These are phyloP conservation scores for Zapus hudsonius DNA, from an alignment of 2,113 vertebrate species.

Conservation along the genomic window DNA sequence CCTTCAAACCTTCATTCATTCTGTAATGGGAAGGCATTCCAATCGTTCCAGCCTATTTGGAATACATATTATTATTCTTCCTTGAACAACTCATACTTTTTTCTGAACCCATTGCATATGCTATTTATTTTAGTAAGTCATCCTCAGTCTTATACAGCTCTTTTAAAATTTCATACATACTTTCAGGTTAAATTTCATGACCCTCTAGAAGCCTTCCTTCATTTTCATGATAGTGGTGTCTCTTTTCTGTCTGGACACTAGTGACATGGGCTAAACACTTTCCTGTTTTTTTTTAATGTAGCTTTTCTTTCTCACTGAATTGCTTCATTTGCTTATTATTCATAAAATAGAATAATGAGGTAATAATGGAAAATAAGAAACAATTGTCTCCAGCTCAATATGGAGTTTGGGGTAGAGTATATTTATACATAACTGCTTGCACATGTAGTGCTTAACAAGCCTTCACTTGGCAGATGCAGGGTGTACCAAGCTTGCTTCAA, in stretches of 20 bases:
- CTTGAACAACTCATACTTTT: neutral
- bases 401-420: neutral
- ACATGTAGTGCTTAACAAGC: neutral
- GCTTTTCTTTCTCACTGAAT: neutral
- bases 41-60: conserved; percentile 22
- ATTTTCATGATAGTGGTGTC: neutral
- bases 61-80: neutral
- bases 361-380: neutral
- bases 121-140: conserved; percentile 10
- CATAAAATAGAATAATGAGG: neutral
- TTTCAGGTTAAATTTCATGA: neutral
- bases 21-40: neutral
- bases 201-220: neutral
- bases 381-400: neutral
- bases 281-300: neutral
- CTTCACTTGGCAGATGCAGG: neutral
- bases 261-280: neutral
- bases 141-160: neutral
- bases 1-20: neutral
- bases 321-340: neutral
- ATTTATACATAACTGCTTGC: neutral
- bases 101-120: neutral
- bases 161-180: neutral
- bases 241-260: neutral
- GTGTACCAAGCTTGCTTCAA: neutral